A percentile compares a stretch with the other conserved stretches of the same genome.
phyloP scores from a whole-genome alignment of 1,140 invertebrate genomes.

The Trialeurodes vaporariorum region DNA sequence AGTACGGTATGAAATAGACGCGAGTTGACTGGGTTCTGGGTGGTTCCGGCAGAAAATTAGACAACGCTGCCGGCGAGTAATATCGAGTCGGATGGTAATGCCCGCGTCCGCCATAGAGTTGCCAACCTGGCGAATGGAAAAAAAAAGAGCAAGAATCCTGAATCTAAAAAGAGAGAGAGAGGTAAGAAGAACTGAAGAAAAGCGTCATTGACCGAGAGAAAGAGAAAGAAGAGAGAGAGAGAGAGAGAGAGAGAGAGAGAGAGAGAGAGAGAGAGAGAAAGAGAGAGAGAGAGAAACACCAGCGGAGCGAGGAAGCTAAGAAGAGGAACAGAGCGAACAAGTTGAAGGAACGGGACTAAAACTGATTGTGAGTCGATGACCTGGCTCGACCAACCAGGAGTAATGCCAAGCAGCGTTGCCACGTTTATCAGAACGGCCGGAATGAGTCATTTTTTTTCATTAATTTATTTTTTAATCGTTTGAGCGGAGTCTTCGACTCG shows the following conservation, averaged over 20 bases:
- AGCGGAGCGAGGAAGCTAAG: background rate
- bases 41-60: no score
- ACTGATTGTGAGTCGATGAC: conserved; percentile 2
- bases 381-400: background rate
- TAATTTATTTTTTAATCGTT: no score
- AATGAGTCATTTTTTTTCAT: no score
- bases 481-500: no score
- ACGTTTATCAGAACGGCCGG: no score
- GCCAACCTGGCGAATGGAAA: no score
- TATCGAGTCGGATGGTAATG: no score
- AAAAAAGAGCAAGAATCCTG: conserved; percentile 8
- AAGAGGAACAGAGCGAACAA: background rate
- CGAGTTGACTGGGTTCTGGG: no score
- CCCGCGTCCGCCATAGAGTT: no score
- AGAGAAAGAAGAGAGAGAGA: conserved; percentile 17
- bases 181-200: conserved; percentile 15
- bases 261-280: conserved; percentile 13
- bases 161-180: conserved; percentile 6
- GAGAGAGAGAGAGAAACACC: conserved; percentile 15
- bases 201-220: conserved; percentile 19
- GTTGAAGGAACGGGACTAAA: background rate
- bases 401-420: no score
- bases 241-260: conserved; percentile 4
- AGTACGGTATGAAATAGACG: no score
- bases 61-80: no score